Conservation (phyloP, 2,113 vertebrate species). For the Uropsilus gracilis region DNA sequence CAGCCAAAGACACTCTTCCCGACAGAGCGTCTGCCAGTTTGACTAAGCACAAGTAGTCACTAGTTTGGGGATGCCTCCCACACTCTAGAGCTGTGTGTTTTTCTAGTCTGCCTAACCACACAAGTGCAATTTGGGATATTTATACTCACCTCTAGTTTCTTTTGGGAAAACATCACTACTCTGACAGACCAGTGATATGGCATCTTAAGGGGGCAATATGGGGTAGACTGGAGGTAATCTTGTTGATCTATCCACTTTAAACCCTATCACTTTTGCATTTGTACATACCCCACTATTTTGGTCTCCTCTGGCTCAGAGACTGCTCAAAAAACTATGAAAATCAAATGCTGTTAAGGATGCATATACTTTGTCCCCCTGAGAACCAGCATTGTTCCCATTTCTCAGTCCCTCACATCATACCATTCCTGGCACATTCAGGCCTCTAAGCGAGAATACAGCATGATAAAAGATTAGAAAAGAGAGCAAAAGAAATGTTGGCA, state of each 20-base stretch:
- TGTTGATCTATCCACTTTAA: slow-evolving; percentile 30
- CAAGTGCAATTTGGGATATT: slow-evolving; percentile 78
- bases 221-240: slow-evolving; percentile 2
- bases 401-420: slow-evolving; percentile 62
- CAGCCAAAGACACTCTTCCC: slow-evolving; percentile 81
- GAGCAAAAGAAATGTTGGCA: not conserved
- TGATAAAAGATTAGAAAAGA: not conserved
- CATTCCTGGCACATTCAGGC: not conserved
- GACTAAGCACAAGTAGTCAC: slow-evolving; percentile 85
- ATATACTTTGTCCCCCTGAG: slow-evolving; percentile 36
- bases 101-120: slow-evolving; percentile 71
- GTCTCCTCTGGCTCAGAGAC: slow-evolving; percentile 61
- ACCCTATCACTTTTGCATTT: slow-evolving; percentile 57
- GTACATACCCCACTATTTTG: slow-evolving; percentile 58
- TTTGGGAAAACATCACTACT: slow-evolving; percentile 51
- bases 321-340: slow-evolving; percentile 60
- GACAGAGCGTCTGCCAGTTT: slow-evolving; percentile 81
- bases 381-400: slow-evolving; percentile 46
- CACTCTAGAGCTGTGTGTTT: slow-evolving; percentile 63
- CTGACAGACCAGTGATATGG: slow-evolving; percentile 18
- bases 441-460: not conserved
- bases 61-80: slow-evolving; percentile 84
- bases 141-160: slow-evolving; percentile 70
- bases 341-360: slow-evolving; percentile 58
- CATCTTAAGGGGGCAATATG: not conserved